Conservation (phyloP, 2,888 invertebrate genomes). For the Odontocerum albicorne region DNA sequence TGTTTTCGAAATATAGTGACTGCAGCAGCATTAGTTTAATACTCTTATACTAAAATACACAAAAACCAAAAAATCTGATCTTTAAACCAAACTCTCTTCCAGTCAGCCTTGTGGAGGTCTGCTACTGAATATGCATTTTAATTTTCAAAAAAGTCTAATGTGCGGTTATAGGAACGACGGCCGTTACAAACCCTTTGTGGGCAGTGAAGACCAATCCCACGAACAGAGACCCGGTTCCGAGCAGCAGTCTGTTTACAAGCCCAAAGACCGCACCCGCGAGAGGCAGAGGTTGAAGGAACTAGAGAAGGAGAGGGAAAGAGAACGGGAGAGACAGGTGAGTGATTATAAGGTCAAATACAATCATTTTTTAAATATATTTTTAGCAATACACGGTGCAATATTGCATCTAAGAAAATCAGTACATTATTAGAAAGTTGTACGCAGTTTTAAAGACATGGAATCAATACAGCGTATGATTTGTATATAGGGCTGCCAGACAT, state of each 20-base stretch:
- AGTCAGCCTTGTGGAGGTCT: neutral
- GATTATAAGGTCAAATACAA: no score
- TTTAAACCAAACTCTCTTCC: neutral
- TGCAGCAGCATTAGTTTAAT: no score
- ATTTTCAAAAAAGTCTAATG: slow-evolving; percentile 5
- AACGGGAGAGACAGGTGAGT: slow-evolving; percentile 11
- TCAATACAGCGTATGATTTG: no score
- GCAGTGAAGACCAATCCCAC: slow-evolving; percentile 65
- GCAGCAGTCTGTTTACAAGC: slow-evolving; percentile 36
- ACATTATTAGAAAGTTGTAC: no score
- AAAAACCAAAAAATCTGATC: neutral
- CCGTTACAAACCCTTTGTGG: slow-evolving; percentile 51
- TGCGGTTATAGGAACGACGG: slow-evolving; percentile 49
- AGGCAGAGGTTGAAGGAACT: slow-evolving; percentile 25
- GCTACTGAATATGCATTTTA: neutral
- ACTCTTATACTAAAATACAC: no score
- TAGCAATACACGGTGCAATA: no score
- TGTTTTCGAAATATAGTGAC: no score
- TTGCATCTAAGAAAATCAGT: no score
- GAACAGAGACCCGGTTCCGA: slow-evolving; percentile 60
- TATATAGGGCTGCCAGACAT: no score
- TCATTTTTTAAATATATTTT: no score
- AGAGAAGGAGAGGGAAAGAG: slow-evolving; percentile 29
- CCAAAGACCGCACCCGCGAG: slow-evolving; percentile 26
- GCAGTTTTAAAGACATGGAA: no score